phyloP scores from a whole-genome alignment of 2,113 vertebrate genomes.

The Gambusia holbrooki region DNA sequence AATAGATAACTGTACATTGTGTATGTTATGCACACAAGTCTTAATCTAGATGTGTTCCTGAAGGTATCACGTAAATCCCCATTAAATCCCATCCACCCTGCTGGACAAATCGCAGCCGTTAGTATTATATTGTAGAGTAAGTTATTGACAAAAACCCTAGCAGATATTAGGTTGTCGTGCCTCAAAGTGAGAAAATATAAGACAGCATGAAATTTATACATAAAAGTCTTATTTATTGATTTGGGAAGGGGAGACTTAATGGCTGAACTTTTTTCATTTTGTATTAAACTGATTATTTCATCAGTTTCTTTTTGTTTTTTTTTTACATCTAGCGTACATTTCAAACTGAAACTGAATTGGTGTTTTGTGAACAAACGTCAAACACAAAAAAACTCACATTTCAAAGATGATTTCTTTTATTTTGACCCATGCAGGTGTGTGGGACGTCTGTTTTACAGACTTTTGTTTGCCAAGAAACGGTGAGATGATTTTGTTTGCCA shows the following conservation, averaged over 20 bases:
- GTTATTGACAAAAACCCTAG: slow-evolving; percentile 8
- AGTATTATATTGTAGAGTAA: slow-evolving; percentile 19
- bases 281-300: slow-evolving; percentile 29
- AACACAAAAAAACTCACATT: slow-evolving; percentile 2
- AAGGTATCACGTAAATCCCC: neutral
- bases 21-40: slow-evolving; percentile 45
- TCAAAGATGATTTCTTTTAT: slow-evolving; percentile 41
- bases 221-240: slow-evolving; percentile 53
- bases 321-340: neutral
- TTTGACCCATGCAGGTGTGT: slow-evolving; percentile 20
- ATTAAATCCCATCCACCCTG: slow-evolving; percentile 3
- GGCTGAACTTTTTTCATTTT: slow-evolving; percentile 14
- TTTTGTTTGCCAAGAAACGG: slow-evolving; percentile 13
- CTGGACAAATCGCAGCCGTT: slow-evolving; percentile 54
- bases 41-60: slow-evolving; percentile 34
- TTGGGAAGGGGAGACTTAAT: slow-evolving; percentile 4
- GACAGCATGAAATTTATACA: slow-evolving; percentile 54
- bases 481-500: slow-evolving; percentile 4
- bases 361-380: neutral
- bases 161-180: slow-evolving; percentile 26
- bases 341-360: slow-evolving; percentile 14
- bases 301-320: neutral
- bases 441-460: neutral
- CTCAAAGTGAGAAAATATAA: slow-evolving; percentile 53
- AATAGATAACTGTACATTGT: slow-evolving; percentile 41